Conservation (phyloP, 2,797 vertebrate species). For the Siniperca obscura region DNA sequence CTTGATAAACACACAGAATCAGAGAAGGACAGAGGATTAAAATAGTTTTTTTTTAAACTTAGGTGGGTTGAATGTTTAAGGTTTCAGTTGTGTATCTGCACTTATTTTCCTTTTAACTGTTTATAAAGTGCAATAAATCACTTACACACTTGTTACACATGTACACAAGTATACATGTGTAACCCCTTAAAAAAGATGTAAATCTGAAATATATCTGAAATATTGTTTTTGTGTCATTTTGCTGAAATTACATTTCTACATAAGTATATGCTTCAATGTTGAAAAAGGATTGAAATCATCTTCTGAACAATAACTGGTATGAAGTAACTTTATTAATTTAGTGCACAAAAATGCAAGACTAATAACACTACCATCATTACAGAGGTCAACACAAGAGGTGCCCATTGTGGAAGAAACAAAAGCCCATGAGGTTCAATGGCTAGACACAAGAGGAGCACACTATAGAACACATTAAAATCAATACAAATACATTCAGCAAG, state of each 20-base stretch:
- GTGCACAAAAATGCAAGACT: constrained; percentile 80
- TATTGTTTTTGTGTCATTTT: background rate
- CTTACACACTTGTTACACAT: no score
- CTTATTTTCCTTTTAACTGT: background rate
- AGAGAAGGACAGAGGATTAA: background rate
- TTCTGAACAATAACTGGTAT: constrained; percentile 37
- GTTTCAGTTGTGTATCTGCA: background rate
- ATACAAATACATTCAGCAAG: constrained; percentile 71
- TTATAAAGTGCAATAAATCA: background rate
- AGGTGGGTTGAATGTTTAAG: background rate
- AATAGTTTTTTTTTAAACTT: background rate
- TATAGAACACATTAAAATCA: constrained; percentile 63
- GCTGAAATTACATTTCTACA: background rate
- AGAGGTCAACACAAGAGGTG: constrained; percentile 71
- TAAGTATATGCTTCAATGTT: background rate
- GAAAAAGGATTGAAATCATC: background rate
- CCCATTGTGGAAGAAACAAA: constrained; percentile 50
- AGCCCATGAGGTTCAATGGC: constrained; percentile 38
- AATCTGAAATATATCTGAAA: background rate
- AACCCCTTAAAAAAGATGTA: background rate
- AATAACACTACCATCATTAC: constrained; percentile 72
- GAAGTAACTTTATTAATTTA: constrained; percentile 77
- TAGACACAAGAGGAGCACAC: constrained; percentile 63
- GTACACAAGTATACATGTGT: background rate
- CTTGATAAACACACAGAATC: constrained; percentile 20